Percentiles rank a stretch among this genome's conserved stretches.
These are phyloP conservation scores for Beaufortia kweichowensis DNA, from an alignment of 2,113 vertebrate genomes.

Conservation along the genomic window DNA sequence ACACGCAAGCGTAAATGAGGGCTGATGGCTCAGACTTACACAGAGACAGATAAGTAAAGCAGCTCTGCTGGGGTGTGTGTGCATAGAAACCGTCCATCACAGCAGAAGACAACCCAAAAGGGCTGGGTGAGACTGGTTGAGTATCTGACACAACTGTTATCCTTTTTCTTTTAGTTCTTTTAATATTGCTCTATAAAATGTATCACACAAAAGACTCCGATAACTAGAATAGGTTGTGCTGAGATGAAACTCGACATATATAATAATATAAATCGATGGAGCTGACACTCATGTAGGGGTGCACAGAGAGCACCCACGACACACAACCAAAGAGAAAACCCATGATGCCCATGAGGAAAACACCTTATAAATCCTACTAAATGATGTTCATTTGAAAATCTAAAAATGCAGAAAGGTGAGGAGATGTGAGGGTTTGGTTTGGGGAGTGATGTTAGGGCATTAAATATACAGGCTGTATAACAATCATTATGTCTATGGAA, in stretches of 20 bases:
- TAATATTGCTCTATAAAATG: conserved; percentile 58
- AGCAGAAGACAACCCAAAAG: conserved; percentile 2
- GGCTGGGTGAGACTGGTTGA: conserved; percentile 3
- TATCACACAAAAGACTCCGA: conserved; percentile 62
- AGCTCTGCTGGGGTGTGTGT: neutral
- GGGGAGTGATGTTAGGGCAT: too few species aligned
- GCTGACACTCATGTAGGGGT: conserved; percentile 71
- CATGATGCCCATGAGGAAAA: too few species aligned
- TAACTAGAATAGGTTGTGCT: conserved; percentile 57
- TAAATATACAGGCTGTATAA: too few species aligned
- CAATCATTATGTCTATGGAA: too few species aligned
- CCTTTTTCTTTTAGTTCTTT: too few species aligned
- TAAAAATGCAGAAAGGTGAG: too few species aligned
- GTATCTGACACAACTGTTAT: too few species aligned
- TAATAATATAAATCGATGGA: conserved; percentile 73
- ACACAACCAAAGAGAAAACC: conserved; percentile 46
- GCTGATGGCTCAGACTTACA: conserved; percentile 50
- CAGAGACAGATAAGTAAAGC: neutral
- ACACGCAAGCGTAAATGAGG: conserved; percentile 68
- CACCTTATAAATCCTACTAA: too few species aligned
- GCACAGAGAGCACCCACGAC: conserved; percentile 64
- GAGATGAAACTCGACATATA: conserved; percentile 65
- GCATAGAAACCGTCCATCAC: conserved; percentile 6
- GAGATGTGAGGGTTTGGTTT: too few species aligned
- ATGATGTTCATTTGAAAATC: too few species aligned